Percentiles rank a stretch among this genome's conserved stretches.
Evolutionary conservation across 2,113 vertebrate genomes (phyloP).

Genomic region (Sclerurus mexicanus): DNA sequence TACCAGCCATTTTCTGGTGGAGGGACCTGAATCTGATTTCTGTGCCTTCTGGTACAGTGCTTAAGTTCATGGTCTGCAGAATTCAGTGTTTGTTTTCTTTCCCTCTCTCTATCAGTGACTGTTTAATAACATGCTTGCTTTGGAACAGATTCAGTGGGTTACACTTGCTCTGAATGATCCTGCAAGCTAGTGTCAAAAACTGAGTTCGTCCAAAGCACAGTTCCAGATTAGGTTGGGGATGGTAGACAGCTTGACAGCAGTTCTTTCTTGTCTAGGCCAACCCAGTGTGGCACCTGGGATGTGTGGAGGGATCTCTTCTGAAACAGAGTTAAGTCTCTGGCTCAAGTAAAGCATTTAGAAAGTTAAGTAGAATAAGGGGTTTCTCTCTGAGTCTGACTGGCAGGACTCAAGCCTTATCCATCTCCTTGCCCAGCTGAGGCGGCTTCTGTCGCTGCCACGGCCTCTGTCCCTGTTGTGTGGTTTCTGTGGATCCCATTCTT

Average conservation of each 20-base stretch:
- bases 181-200: not conserved
- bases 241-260: not conserved
- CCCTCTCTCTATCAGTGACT: not conserved
- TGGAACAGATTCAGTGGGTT: not conserved
- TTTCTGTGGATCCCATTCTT: not conserved
- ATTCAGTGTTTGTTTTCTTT: not conserved
- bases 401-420: not conserved
- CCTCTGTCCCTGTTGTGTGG: accelerated
- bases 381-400: not conserved
- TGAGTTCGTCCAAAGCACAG: not conserved
- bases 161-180: not conserved
- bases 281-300: not conserved
- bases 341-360: not conserved
- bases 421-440: not conserved
- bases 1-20: not conserved
- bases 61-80: not conserved
- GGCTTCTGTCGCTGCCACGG: not conserved
- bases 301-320: not conserved
- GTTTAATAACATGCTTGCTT: not conserved
- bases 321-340: not conserved
- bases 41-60: not conserved
- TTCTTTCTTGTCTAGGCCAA: not conserved
- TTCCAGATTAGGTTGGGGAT: not conserved
- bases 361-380: not conserved
- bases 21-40: not conserved